Percentiles rank a stretch among this genome's conserved stretches.
Evolutionary conservation across 2,113 vertebrate species (phyloP).

Genomic region (Neotoma lepida): DNA sequence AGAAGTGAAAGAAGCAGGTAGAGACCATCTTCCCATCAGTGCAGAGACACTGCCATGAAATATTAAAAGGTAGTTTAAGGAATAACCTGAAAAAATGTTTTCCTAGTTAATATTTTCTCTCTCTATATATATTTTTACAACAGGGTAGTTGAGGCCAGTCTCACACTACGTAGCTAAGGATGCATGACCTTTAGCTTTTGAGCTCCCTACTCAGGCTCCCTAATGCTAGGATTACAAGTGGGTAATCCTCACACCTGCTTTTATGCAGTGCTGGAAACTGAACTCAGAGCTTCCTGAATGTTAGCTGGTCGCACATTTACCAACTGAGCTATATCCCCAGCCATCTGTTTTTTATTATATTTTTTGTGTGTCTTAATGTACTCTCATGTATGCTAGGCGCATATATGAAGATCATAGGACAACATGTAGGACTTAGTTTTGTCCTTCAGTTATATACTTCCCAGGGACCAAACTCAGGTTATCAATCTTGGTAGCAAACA

Average conservation of each 20-base stretch:
- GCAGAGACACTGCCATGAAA: background rate
- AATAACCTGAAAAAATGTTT: background rate
- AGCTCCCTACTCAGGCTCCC: background rate
- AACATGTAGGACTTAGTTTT: background rate
- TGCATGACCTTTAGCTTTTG: background rate
- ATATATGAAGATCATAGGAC: background rate
- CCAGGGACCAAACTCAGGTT: background rate
- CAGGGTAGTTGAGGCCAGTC: background rate
- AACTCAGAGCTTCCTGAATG: background rate
- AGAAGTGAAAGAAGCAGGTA: background rate
- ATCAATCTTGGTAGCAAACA: background rate
- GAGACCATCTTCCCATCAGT: slow-evolving; percentile 15
- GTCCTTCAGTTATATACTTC: background rate
- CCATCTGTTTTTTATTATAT: background rate
- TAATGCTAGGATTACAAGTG: background rate
- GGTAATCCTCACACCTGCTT: background rate
- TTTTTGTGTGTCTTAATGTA: background rate
- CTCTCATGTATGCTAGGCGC: background rate
- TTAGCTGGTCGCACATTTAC: background rate
- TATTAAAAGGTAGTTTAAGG: slow-evolving; percentile 49
- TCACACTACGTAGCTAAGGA: background rate
- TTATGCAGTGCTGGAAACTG: background rate
- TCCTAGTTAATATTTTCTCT: slow-evolving; percentile 1
- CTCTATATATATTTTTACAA: background rate
- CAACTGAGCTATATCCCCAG: background rate